Conservation (phyloP, 2,797 vertebrate species). For the Babyrousa celebensis region DNA sequence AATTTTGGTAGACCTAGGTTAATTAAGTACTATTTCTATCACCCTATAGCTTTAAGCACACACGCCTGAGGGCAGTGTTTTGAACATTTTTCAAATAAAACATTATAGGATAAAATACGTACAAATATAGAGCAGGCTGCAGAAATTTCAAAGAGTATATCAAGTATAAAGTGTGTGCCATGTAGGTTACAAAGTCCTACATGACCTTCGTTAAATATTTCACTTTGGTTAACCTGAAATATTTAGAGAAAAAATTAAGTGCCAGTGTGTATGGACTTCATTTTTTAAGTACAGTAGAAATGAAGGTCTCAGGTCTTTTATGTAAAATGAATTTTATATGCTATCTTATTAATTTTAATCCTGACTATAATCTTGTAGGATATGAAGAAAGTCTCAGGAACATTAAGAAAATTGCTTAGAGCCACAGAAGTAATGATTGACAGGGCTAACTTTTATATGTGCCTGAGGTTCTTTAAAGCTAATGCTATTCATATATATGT, state of each 20-base stretch:
- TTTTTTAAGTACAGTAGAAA: not conserved
- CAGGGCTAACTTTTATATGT: not conserved
- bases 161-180: not conserved
- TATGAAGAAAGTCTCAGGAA: not conserved
- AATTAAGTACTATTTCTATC: not conserved
- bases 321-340: not conserved
- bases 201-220: not conserved
- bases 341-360: slow-evolving; percentile 24
- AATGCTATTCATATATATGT: not conserved
- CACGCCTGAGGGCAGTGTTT: not conserved
- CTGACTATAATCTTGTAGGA: not conserved
- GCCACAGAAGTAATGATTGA: not conserved
- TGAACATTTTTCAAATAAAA: not conserved
- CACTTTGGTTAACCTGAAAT: not conserved
- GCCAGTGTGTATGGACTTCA: not conserved
- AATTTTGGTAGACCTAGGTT: not conserved
- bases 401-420: not conserved
- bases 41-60: not conserved
- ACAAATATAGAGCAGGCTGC: not conserved
- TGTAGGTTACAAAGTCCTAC: not conserved
- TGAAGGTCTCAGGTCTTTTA: not conserved
- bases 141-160: not conserved
- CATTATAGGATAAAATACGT: not conserved
- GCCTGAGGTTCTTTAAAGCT: not conserved
- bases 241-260: not conserved